Evolutionary conservation across 2,113 vertebrate genomes (phyloP), one percentile per base, ranked within the genome.

Genomic region (Phylloscopus whistleri): DNA sequence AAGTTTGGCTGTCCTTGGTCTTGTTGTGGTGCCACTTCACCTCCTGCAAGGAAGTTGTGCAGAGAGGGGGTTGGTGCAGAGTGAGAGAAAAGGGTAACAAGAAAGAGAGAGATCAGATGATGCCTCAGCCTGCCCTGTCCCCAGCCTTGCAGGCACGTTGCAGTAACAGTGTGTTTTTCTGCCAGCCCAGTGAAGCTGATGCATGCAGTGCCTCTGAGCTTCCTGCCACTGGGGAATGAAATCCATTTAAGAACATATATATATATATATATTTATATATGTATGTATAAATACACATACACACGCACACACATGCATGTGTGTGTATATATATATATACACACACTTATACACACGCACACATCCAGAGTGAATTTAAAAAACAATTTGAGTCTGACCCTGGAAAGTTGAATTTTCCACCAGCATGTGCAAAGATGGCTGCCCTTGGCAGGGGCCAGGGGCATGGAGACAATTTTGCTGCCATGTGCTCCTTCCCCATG

Each of bases 381-480:
- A 96, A 96, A 96, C 68, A 91, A 67, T 84, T 52, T 56, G 76
- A 97, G 68, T 92, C 76, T 17, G 0, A 92, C 94, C 91, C 90
- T 93, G 89, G 93, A 95, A 96, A 95, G 86, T 87, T 81, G 77
- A 90, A 75, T 89, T 94, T 90, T 95, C 96, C 94, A 97, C 62
- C 66, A 90, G 80, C 92, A 96, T 95, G 96, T 97, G 96, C 96
- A 96, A 96, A 97, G 92, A 93, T 35, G 87, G 96, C 79, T 94
- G 89, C 87, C 69, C 89, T 83, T 56, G 92, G 67, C 68, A 91
- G 90, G 93, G 75, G 77, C 79, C 35, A 2, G 86, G 67, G 64
- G 28, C 0, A 44, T 63, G 76, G 92, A 91, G 89, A 94, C 2
- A 1, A 85, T 84, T 81, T 92, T 81, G 90, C 73, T 1, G 0